Percentiles rank a stretch among this genome's conserved stretches.
Evolutionary conservation across 1,140 invertebrate genomes (phyloP).

Genomic region (Cotesia chilonis): DNA sequence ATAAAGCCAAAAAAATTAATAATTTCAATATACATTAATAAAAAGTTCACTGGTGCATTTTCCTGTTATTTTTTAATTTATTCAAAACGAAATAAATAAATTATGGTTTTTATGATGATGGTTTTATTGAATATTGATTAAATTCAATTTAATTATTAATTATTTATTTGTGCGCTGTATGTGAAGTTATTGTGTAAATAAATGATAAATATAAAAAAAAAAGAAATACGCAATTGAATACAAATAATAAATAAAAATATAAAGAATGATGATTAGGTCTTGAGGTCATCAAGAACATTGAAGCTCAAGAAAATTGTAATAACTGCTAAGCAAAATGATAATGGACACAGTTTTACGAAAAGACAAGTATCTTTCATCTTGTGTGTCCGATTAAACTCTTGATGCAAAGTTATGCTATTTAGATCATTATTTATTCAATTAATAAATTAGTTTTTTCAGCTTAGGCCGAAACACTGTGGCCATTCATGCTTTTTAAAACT

Average conservation of each 20-base stretch:
- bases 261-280: constrained; percentile 10
- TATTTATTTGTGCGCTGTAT: background rate
- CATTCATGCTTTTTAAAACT: constrained; percentile 30
- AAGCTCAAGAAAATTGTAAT: constrained; percentile 13
- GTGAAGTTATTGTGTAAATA: background rate
- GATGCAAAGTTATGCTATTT: constrained; percentile 9
- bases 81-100: too few relatives aligned
- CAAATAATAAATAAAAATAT: constrained; percentile 9
- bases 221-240: background rate
- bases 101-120: background rate
- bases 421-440: background rate
- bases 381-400: background rate
- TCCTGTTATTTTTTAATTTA: too few relatives aligned
- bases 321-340: constrained; percentile 35
- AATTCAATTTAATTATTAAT: background rate
- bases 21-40: too few relatives aligned
- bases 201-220: background rate
- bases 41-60: background rate
- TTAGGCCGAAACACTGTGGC: constrained; percentile 24
- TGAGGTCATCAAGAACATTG: constrained; percentile 11
- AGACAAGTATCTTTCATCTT: constrained; percentile 32
- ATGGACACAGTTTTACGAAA: constrained; percentile 50
- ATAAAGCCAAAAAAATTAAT: background rate
- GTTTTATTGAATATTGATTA: constrained; percentile 18
- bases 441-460: constrained; percentile 11